Evolutionary conservation across 2,888 invertebrate genomes (phyloP).

Genomic region (Tetragnatha montana): DNA sequence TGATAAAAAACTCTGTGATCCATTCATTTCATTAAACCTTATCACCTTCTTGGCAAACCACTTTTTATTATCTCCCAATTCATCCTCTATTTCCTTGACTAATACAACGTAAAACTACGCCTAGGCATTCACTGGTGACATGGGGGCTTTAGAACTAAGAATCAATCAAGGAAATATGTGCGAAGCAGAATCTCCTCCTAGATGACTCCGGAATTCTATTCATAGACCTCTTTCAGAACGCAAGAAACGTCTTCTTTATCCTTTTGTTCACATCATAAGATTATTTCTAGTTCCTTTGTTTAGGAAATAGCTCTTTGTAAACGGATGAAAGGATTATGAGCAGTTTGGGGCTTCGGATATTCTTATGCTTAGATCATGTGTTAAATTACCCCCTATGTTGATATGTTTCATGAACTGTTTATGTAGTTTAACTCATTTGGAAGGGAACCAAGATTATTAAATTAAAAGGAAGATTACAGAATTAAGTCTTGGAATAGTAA

Average conservation of each 20-base stretch:
- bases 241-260: not conserved
- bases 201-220: not conserved
- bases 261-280: not conserved
- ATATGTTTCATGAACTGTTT: too few relatives aligned
- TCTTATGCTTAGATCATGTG: not conserved
- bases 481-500: too few relatives aligned
- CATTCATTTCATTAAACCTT: too few relatives aligned
- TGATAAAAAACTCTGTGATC: too few relatives aligned
- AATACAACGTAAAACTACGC: not conserved
- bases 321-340: not conserved
- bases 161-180: not conserved
- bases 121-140: not conserved
- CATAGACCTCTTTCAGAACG: not conserved
- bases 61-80: not conserved
- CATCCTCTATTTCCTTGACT: not conserved
- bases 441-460: too few relatives aligned
- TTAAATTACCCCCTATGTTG: not conserved
- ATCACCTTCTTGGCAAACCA: not conserved
- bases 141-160: not conserved
- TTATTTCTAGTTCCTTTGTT: not conserved
- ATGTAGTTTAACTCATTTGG: too few relatives aligned
- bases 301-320: not conserved
- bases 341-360: not conserved
- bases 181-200: not conserved
- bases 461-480: too few relatives aligned